Conservation (phyloP, 2,888 invertebrate species). For the Chaetogeoica ovagalla region DNA sequence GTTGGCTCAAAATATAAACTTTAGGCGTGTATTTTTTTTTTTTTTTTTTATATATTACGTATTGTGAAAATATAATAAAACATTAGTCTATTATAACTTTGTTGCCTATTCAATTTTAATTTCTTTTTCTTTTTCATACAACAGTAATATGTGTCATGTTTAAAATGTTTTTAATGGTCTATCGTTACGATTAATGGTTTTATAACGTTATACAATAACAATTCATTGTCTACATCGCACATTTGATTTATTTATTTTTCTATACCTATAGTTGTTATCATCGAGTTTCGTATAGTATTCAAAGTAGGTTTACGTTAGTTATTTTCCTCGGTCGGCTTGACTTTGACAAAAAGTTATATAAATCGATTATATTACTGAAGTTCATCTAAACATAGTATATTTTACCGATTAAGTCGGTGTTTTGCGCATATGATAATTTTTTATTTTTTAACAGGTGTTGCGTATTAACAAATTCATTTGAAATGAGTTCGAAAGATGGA, state of each 20-base stretch:
- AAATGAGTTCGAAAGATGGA: constrained; percentile 43
- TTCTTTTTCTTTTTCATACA: too few relatives aligned
- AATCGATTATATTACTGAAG: not conserved
- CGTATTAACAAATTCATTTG: not conserved
- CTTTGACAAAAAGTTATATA: not conserved
- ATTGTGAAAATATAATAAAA: too few relatives aligned
- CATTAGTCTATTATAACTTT: too few relatives aligned
- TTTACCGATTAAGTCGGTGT: too few relatives aligned
- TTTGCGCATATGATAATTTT: not conserved
- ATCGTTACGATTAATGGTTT: not conserved
- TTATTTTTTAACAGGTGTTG: not conserved
- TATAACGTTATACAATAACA: not conserved
- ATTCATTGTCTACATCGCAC: not conserved
- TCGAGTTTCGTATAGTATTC: too few relatives aligned
- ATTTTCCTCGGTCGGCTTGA: not conserved
- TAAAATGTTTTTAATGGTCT: not conserved
- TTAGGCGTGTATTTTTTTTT: too few relatives aligned
- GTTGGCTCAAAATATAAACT: too few relatives aligned
- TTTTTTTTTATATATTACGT: too few relatives aligned
- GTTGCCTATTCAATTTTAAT: too few relatives aligned
- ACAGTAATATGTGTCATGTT: not conserved
- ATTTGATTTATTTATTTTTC: not conserved
- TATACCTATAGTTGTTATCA: not conserved
- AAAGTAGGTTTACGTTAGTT: not conserved
- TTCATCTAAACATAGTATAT: not conserved